Evolutionary conservation across 2,888 invertebrate genomes (phyloP).

Genomic region (Phasia obesa): DNA sequence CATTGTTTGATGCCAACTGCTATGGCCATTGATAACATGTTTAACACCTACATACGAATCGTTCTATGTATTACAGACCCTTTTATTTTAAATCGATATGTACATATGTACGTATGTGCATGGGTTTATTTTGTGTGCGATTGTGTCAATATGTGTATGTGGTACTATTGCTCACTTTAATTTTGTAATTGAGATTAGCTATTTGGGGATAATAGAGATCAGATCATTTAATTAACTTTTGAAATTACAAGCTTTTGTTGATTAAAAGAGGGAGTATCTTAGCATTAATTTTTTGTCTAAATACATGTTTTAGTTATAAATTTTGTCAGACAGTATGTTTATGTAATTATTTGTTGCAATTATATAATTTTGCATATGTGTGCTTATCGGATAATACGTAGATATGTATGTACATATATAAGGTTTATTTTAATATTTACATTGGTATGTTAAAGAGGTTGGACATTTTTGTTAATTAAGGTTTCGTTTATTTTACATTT

Average conservation of each 20-base stretch:
- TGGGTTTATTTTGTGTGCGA: background rate
- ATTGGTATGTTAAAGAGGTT: background rate
- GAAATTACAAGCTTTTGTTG: slow-evolving; percentile 73
- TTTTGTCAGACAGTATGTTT: slow-evolving; percentile 57
- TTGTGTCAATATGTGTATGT: slow-evolving; percentile 17
- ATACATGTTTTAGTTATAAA: slow-evolving; percentile 71
- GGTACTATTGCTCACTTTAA: slow-evolving; percentile 77
- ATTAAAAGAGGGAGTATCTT: slow-evolving; percentile 74
- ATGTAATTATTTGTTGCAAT: background rate
- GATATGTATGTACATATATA: background rate
- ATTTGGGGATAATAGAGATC: slow-evolving; percentile 79
- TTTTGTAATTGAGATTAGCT: slow-evolving; percentile 79
- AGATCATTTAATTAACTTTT: slow-evolving; percentile 81
- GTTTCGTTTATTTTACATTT: background rate
- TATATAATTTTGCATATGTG: background rate
- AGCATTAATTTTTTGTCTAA: slow-evolving; percentile 64
- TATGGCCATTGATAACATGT: slow-evolving; percentile 13
- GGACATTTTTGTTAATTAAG: slow-evolving; percentile 15
- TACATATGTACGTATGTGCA: background rate
- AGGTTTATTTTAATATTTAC: background rate
- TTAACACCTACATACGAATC: slow-evolving; percentile 23
- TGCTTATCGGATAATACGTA: background rate
- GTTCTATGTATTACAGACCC: background rate
- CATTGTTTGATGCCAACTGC: slow-evolving; percentile 43
- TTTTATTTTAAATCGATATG: background rate